These are phyloP conservation scores for Deladenus siricidicola DNA, from an alignment of 2,888 invertebrate genomes.

Conservation along the genomic window DNA sequence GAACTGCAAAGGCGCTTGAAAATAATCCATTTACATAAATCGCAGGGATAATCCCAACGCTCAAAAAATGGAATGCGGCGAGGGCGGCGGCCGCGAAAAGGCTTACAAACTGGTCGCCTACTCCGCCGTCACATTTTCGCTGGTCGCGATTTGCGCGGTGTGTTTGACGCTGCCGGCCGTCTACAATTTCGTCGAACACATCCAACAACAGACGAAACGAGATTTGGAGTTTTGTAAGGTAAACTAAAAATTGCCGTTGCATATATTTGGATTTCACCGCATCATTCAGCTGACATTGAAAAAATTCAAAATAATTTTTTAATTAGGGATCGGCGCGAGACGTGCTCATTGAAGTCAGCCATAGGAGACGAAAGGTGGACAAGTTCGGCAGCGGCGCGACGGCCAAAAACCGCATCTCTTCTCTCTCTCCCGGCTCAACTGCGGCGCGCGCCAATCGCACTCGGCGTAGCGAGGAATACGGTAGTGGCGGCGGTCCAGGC, in stretches of 20 bases:
- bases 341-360: constrained; percentile 49
- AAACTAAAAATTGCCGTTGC: no score
- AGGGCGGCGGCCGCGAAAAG: constrained; percentile 47
- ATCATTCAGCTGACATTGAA: not conserved
- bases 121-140: constrained; percentile 51
- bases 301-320: not conserved
- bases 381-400: no score
- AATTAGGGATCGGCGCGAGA: constrained; percentile 44
- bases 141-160: constrained; percentile 50
- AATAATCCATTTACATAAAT: no score
- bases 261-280: no score
- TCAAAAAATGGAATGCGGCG: no score
- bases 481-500: not conserved
- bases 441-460: not conserved
- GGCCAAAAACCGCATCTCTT: no score
- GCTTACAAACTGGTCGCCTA: constrained; percentile 53
- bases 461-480: not conserved
- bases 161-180: constrained; percentile 53
- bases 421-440: no score
- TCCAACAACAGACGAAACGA: constrained; percentile 50
- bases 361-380: no score
- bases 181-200: constrained; percentile 52
- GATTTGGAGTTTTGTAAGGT: constrained; percentile 53
- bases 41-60: no score
- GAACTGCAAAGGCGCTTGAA: no score